Evolutionary conservation across 1,140 invertebrate genomes (phyloP).

Genomic region (Galleria mellonella): DNA sequence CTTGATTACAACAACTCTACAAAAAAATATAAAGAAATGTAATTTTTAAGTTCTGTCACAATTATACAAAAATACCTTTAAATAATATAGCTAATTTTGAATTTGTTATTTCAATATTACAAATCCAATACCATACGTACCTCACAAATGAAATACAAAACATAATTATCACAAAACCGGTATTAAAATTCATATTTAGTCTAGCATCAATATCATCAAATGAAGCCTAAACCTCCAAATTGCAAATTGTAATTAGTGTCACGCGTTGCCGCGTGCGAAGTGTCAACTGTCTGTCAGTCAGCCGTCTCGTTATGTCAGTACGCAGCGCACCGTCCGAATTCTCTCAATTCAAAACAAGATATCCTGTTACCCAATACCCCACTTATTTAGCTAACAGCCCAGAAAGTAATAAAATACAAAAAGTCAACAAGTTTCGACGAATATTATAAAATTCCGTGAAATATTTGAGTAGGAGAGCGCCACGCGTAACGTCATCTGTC

Average conservation of each 20-base stretch:
- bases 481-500: constrained; percentile 55
- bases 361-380: constrained; percentile 18
- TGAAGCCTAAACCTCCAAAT: constrained; percentile 22
- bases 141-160: no score
- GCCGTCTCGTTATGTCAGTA: constrained; percentile 56
- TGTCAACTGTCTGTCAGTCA: constrained; percentile 54
- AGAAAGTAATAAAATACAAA: constrained; percentile 17
- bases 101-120: no score
- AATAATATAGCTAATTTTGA: no score
- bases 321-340: constrained; percentile 33
- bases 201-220: constrained; percentile 1
- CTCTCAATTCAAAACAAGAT: constrained; percentile 39
- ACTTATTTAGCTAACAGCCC: constrained; percentile 1
- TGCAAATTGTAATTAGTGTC: constrained; percentile 15
- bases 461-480: constrained; percentile 14
- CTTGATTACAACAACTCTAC: no score
- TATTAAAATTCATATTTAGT: no score
- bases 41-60: no score
- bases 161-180: no score
- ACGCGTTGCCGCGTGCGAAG: constrained; percentile 32
- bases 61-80: no score
- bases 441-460: constrained; percentile 4
- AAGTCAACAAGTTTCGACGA: constrained; percentile 13
- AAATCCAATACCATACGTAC: no score
- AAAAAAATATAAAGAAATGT: no score